phyloP scores from a whole-genome alignment of 2,113 vertebrate genomes.

The Oxygymnocypris stewartii region DNA sequence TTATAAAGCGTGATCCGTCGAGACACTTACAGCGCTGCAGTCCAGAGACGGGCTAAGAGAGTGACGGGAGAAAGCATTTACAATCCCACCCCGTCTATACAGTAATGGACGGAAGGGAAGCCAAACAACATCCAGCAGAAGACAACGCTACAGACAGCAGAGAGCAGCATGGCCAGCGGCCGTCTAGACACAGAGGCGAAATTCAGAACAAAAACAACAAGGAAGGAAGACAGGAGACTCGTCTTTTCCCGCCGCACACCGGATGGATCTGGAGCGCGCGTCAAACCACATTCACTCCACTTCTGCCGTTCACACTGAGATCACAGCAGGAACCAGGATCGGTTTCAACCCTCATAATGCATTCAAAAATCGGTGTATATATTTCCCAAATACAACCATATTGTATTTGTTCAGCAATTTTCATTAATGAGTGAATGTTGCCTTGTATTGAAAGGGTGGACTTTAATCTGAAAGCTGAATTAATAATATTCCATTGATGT shows the following conservation, averaged over 20 bases:
- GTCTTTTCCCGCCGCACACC: not conserved
- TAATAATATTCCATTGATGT: too few relatives aligned
- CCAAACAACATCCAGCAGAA: constrained; percentile 98
- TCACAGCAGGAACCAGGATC: not conserved
- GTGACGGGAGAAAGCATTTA: constrained; percentile 82
- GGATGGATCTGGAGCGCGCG: not conserved
- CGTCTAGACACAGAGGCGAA: constrained; percentile 88
- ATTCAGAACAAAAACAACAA: constrained; percentile 74
- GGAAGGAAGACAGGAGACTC: constrained; percentile 56
- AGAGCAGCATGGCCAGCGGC: constrained; percentile 95
- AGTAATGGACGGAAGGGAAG: constrained; percentile 94
- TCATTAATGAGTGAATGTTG: too few relatives aligned
- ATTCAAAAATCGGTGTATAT: too few relatives aligned
- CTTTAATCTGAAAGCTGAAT: too few relatives aligned
- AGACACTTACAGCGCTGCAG: constrained; percentile 90
- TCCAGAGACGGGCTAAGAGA: constrained; percentile 73
- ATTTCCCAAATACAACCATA: too few relatives aligned
- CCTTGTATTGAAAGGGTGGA: too few relatives aligned
- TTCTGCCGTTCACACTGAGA: not conserved
- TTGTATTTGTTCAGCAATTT: too few relatives aligned
- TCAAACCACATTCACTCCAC: not conserved
- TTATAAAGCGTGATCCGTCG: constrained; percentile 22
- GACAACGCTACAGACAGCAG: constrained; percentile 94
- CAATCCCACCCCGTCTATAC: constrained; percentile 96
- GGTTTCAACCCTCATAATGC: not conserved